Evolutionary conservation across 2,113 vertebrate genomes (phyloP).

Genomic region (Plecturocebus donacophilus): DNA sequence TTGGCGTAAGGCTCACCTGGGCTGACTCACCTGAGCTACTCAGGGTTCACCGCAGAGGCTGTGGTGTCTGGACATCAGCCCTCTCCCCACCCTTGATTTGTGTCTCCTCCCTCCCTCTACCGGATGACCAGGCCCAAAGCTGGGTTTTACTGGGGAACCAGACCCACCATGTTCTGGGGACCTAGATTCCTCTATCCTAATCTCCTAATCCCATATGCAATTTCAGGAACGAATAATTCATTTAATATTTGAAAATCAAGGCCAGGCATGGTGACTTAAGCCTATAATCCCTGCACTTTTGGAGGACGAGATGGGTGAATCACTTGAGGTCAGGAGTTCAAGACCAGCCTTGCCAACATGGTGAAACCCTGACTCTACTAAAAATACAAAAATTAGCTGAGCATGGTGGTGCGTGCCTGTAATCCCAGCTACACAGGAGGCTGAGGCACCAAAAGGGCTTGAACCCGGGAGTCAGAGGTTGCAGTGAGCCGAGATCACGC

Average conservation of each 20-base stretch:
- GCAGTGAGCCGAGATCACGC: too few species aligned
- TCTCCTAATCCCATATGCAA: background rate
- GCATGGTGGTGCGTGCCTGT: too few species aligned
- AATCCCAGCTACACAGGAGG: too few species aligned
- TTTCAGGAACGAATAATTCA: background rate
- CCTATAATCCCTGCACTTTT: too few species aligned
- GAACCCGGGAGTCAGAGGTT: too few species aligned
- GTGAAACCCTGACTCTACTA: too few species aligned
- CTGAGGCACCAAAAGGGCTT: too few species aligned
- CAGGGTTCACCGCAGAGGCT: background rate
- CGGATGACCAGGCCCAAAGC: background rate
- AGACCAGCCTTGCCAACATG: too few species aligned
- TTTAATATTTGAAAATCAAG: background rate
- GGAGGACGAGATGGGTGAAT: too few species aligned
- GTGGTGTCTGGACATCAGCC: rapidly evolving
- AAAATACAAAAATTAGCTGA: too few species aligned
- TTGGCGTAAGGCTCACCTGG: background rate
- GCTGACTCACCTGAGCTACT: background rate
- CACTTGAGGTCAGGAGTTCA: too few species aligned
- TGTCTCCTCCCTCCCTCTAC: background rate
- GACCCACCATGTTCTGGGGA: background rate
- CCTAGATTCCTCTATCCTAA: background rate
- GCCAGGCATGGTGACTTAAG: too few species aligned
- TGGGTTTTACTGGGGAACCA: background rate
- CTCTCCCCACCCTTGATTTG: background rate